These are phyloP conservation scores for Perca schrenkii DNA, from an alignment of 2,113 vertebrate genomes.

Conservation along the genomic window DNA sequence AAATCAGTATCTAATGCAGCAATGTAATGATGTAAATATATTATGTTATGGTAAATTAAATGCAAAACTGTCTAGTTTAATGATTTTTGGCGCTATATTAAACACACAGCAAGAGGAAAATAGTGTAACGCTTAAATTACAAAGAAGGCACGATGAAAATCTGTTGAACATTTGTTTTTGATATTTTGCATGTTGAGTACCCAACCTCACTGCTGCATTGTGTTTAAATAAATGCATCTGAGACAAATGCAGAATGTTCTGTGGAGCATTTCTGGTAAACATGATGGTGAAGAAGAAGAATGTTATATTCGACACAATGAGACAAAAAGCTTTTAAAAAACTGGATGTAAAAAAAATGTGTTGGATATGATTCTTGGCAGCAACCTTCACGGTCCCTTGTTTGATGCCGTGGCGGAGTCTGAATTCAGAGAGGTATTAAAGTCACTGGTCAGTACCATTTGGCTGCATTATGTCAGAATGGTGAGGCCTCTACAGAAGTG, in stretches of 20 bases:
- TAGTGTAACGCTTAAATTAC: conserved; percentile 57
- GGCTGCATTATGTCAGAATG: conserved; percentile 40
- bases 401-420: conserved; percentile 42
- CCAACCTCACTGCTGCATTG: not conserved
- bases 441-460: conserved; percentile 46
- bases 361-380: conserved; percentile 26
- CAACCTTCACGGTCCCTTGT: not conserved
- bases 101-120: conserved; percentile 11
- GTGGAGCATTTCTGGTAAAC: conserved; percentile 25
- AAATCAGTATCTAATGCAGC: not conserved
- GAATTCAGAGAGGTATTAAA: conserved; percentile 54
- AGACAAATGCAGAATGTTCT: not conserved
- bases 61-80: not conserved
- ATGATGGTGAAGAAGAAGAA: not conserved
- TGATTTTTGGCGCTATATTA: not conserved
- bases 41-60: not conserved
- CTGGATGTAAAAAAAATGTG: conserved; percentile 7
- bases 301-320: not conserved
- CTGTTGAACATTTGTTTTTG: conserved; percentile 23
- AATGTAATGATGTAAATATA: not conserved
- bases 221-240: not conserved
- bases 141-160: conserved; percentile 70
- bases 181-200: conserved; percentile 5
- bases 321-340: not conserved
- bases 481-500: conserved; percentile 9